These are phyloP conservation scores for Sphecodes monilicornis DNA, from an alignment of 2,888 invertebrate species.

Conservation along the genomic window DNA sequence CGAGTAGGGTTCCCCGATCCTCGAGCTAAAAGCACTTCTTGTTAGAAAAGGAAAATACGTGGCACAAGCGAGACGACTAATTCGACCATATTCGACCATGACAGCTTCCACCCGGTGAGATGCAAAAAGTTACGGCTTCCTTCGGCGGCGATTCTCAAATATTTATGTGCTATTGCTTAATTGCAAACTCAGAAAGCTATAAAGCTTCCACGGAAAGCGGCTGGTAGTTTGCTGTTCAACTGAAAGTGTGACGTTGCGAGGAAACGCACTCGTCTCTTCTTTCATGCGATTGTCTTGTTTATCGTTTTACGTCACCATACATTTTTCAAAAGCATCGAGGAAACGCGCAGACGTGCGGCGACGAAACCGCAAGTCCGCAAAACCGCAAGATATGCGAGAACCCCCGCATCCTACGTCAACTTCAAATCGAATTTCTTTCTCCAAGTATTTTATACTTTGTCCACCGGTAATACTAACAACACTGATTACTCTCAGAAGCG, in stretches of 20 bases:
- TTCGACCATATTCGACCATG: slow-evolving; percentile 21
- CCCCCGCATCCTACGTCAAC: background rate
- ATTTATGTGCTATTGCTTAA: background rate
- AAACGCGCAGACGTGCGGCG: background rate
- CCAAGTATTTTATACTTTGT: background rate
- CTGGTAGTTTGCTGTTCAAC: background rate
- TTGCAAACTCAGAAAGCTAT: background rate
- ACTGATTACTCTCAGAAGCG: background rate
- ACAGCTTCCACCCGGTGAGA: slow-evolving; percentile 11
- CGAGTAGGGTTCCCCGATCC: slow-evolving; percentile 15
- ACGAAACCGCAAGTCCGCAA: slow-evolving; percentile 57
- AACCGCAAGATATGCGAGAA: slow-evolving; percentile 61
- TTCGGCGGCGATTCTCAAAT: background rate
- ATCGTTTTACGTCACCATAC: background rate
- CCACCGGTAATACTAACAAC: too few relatives aligned
- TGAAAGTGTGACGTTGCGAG: background rate
- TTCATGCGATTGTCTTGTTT: background rate
- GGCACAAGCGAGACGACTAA: slow-evolving; percentile 39
- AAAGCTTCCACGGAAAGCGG: background rate
- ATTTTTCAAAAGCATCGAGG: slow-evolving; percentile 18
- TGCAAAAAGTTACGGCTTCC: slow-evolving; percentile 1
- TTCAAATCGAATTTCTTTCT: background rate
- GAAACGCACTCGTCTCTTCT: background rate
- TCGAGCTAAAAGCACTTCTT: slow-evolving; percentile 31
- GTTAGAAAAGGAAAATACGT: slow-evolving; percentile 42